Evolutionary conservation across 2,888 invertebrate genomes (phyloP).

Genomic region (Parnassius glacialis): DNA sequence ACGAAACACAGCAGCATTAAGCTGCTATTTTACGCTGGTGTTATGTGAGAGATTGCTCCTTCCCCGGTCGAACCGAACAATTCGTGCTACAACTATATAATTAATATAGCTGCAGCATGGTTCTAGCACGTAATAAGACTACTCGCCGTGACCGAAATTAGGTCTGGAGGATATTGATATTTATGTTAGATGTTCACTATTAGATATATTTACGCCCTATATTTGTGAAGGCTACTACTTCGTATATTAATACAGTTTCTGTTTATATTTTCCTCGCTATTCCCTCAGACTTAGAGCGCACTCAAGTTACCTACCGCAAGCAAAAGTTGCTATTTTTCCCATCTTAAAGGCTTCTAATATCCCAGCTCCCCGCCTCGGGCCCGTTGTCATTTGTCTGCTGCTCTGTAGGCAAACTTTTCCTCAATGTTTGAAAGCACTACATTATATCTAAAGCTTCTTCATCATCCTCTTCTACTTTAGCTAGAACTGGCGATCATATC

Average conservation of each 20-base stretch:
- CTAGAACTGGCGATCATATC: slow-evolving; percentile 38
- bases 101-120: too few relatives aligned
- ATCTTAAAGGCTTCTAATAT: slow-evolving; percentile 79
- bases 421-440: slow-evolving; percentile 77
- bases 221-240: too few relatives aligned
- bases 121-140: too few relatives aligned
- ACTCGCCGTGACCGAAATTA: too few relatives aligned
- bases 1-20: too few relatives aligned
- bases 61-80: too few relatives aligned
- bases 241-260: neutral
- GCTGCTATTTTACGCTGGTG: too few relatives aligned
- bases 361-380: slow-evolving; percentile 64
- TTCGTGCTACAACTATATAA: too few relatives aligned
- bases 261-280: slow-evolving; percentile 12
- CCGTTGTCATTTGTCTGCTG: slow-evolving; percentile 76
- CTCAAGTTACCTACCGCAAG: slow-evolving; percentile 54
- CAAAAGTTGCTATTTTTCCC: slow-evolving; percentile 78
- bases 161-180: too few relatives aligned
- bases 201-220: too few relatives aligned
- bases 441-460: slow-evolving; percentile 72
- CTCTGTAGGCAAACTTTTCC: slow-evolving; percentile 74
- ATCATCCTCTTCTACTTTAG: slow-evolving; percentile 49
- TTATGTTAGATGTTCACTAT: too few relatives aligned
- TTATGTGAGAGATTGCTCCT: too few relatives aligned
- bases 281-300: slow-evolving; percentile 31